Percentiles rank a stretch among this genome's conserved stretches.
phyloP scores from a whole-genome alignment of 2,888 invertebrate genomes.

The Microctonus hyperodae region DNA sequence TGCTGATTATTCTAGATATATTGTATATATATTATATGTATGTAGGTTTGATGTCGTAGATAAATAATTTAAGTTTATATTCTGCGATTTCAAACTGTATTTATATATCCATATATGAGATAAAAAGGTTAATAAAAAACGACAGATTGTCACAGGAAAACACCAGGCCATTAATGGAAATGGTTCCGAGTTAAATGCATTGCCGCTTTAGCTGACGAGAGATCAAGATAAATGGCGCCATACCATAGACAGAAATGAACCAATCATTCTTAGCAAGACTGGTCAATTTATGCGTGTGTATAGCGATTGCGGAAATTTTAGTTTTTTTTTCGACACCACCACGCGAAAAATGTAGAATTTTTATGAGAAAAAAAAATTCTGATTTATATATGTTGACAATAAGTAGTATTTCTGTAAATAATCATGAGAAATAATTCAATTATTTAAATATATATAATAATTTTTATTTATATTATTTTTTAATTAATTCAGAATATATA shows the following conservation, averaged over 20 bases:
- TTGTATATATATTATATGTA: too few relatives aligned
- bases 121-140: slow-evolving; percentile 3
- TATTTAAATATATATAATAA: too few relatives aligned
- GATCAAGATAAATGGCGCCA: slow-evolving; percentile 32
- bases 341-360: background rate
- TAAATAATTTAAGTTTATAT: background rate
- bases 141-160: slow-evolving; percentile 19
- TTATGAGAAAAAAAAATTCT: background rate
- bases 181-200: slow-evolving; percentile 5
- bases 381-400: too few relatives aligned
- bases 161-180: slow-evolving; percentile 26
- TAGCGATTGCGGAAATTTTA: slow-evolving; percentile 2
- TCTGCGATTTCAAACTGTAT: background rate
- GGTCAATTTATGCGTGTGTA: background rate
- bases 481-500: too few relatives aligned
- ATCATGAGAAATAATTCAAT: too few relatives aligned
- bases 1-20: too few relatives aligned
- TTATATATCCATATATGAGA: slow-evolving; percentile 20
- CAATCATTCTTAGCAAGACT: background rate
- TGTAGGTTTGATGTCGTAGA: background rate
- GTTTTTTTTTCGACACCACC: background rate
- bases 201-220: slow-evolving; percentile 24
- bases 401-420: too few relatives aligned
- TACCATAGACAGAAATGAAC: slow-evolving; percentile 24
- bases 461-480: too few relatives aligned